These are phyloP conservation scores for Delia radicum DNA, from an alignment of 1,140 invertebrate species.

Conservation along the genomic window DNA sequence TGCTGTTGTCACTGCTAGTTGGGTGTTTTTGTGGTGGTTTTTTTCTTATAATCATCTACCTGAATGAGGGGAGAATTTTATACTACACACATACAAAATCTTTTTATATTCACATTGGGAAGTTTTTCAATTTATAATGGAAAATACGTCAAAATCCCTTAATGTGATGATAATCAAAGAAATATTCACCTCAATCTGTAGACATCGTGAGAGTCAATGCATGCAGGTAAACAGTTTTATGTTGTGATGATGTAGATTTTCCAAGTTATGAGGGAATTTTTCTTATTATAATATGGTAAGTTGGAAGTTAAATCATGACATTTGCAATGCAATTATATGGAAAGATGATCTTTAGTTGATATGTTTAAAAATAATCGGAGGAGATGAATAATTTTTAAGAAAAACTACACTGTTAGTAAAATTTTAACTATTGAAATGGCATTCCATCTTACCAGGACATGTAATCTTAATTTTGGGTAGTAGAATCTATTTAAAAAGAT, in stretches of 20 bases:
- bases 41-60: too few species aligned
- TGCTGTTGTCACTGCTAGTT: neutral
- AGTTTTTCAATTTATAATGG: slow-evolving; percentile 25
- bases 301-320: neutral
- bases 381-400: too few species aligned
- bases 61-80: neutral
- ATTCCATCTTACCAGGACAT: too few species aligned
- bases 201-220: neutral
- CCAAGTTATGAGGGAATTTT: slow-evolving; percentile 8
- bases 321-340: neutral
- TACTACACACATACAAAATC: neutral
- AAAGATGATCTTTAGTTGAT: too few species aligned
- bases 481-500: too few species aligned
- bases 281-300: slow-evolving; percentile 5
- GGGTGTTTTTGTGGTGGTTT: neutral
- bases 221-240: neutral
- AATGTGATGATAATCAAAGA: slow-evolving; percentile 20
- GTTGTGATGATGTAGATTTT: neutral
- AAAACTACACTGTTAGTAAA: too few species aligned
- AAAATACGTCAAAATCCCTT: slow-evolving; percentile 26
- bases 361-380: too few species aligned
- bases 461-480: too few species aligned
- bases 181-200: neutral
- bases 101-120: slow-evolving; percentile 6
- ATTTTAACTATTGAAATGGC: too few species aligned